Conservation (phyloP, 1,140 invertebrate genomes). For the Diorhabda carinulata region DNA sequence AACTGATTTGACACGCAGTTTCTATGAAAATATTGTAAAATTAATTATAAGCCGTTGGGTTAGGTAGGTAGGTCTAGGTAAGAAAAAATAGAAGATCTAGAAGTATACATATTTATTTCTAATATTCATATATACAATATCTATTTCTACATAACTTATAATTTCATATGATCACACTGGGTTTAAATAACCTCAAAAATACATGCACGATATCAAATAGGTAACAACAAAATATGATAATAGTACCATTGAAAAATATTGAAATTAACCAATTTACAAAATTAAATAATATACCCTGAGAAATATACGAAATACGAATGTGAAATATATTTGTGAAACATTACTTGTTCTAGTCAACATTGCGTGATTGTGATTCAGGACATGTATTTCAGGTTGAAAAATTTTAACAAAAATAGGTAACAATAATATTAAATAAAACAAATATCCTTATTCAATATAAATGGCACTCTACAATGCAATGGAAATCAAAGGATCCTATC, state of each 20-base stretch:
- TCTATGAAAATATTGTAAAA: too few species aligned
- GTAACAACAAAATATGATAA: slow-evolving; percentile 6
- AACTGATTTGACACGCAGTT: too few species aligned
- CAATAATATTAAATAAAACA: slow-evolving; percentile 23
- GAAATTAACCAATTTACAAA: slow-evolving; percentile 14
- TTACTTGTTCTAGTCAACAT: slow-evolving; percentile 1
- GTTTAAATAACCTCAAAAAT: slow-evolving; percentile 35
- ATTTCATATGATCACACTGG: slow-evolving; percentile 41
- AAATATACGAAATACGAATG: slow-evolving; percentile 11
- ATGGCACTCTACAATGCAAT: slow-evolving; percentile 28
- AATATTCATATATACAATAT: slow-evolving; percentile 38
- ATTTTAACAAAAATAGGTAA: slow-evolving; percentile 30
- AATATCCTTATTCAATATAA: slow-evolving; percentile 23
- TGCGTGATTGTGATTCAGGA: slow-evolving; percentile 10
- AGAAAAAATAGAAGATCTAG: slow-evolving; percentile 23
- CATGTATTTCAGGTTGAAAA: slow-evolving; percentile 34
- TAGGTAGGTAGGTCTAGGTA: neutral
- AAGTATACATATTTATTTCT: slow-evolving; percentile 44
- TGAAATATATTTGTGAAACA: slow-evolving; percentile 7
- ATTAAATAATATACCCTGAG: slow-evolving; percentile 21
- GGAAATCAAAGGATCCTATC: slow-evolving; percentile 10
- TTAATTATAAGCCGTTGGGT: too few species aligned
- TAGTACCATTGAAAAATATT: slow-evolving; percentile 15
- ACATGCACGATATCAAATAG: slow-evolving; percentile 36
- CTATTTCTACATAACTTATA: slow-evolving; percentile 36